phyloP scores from a whole-genome alignment of 1,140 invertebrate species.

The Aphidius gifuensis region DNA sequence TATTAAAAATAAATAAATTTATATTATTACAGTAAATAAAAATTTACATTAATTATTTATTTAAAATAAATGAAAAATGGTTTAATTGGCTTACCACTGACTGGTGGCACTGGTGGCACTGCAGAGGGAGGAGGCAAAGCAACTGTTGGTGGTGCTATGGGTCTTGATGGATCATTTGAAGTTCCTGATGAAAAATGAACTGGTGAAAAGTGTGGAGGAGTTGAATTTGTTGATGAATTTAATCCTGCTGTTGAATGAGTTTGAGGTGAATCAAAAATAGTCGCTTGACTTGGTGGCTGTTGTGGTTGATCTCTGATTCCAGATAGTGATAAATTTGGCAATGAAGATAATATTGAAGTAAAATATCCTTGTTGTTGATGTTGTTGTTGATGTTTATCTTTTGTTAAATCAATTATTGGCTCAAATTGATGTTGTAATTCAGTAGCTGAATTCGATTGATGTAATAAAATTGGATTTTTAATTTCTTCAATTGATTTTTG shows the following conservation, averaged over 20 bases:
- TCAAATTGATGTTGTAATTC: too few species aligned
- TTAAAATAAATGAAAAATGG: slow-evolving; percentile 12
- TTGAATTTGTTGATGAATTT: too few species aligned
- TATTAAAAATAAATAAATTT: slow-evolving; percentile 16
- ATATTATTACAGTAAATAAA: slow-evolving; percentile 1
- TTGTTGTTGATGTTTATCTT: slow-evolving; percentile 27
- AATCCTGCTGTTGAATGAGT: too few species aligned
- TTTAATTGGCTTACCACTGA: slow-evolving; percentile 27
- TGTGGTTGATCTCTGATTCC: slow-evolving; percentile 33
- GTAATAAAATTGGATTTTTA: background rate
- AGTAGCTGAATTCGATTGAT: background rate
- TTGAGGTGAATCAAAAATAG: too few species aligned
- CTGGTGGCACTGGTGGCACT: slow-evolving; percentile 17
- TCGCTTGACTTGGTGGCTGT: slow-evolving; percentile 7
- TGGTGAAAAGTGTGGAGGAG: slow-evolving; percentile 2
- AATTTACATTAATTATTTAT: background rate
- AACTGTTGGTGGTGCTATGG: background rate
- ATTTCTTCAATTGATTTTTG: background rate
- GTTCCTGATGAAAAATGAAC: background rate
- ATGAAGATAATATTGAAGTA: slow-evolving; percentile 46
- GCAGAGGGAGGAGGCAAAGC: slow-evolving; percentile 18
- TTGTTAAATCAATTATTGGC: slow-evolving; percentile 7
- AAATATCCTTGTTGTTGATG: slow-evolving; percentile 42
- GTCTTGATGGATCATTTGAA: slow-evolving; percentile 18
- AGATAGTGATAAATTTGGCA: slow-evolving; percentile 45